Evolutionary conservation across 2,888 invertebrate species (phyloP).

Genomic region (Xestia sexstrigata): DNA sequence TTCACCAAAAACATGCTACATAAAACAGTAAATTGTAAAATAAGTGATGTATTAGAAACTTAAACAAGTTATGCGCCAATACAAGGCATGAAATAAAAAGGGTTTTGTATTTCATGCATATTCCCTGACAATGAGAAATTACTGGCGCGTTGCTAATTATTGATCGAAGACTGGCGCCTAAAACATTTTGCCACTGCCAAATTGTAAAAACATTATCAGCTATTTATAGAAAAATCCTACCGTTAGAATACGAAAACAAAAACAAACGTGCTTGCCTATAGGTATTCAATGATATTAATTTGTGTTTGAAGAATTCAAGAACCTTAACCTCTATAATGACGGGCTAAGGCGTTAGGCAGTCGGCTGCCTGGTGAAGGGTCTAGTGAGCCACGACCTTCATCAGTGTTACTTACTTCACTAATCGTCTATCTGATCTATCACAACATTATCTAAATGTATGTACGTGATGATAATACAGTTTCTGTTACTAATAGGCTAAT

Average conservation of each 20-base stretch:
- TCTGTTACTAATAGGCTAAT: conserved; percentile 1
- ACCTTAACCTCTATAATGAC: not conserved
- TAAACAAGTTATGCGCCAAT: too few relatives aligned
- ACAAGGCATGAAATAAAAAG: too few relatives aligned
- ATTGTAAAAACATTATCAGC: conserved; percentile 68
- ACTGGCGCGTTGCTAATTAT: too few relatives aligned
- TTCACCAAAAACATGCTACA: too few relatives aligned
- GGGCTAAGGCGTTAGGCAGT: not conserved
- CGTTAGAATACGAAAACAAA: conserved; percentile 66
- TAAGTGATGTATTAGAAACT: too few relatives aligned
- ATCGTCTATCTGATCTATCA: not conserved
- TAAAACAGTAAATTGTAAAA: too few relatives aligned
- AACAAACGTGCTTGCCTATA: conserved; percentile 31
- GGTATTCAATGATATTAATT: not conserved
- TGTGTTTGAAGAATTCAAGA: not conserved
- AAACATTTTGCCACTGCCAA: conserved; percentile 63
- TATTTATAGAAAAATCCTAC: conserved; percentile 67
- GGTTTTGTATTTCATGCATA: too few relatives aligned
- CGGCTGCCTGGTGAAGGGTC: conserved; percentile 6
- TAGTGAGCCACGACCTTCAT: conserved; percentile 3
- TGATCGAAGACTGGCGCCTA: conserved; percentile 39
- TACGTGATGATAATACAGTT: conserved; percentile 1
- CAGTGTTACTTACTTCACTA: conserved; percentile 2
- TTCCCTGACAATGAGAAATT: conserved; percentile 50
- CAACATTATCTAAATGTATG: not conserved